phyloP scores from a whole-genome alignment of 2,113 vertebrate species.

The Penelope pileata region DNA sequence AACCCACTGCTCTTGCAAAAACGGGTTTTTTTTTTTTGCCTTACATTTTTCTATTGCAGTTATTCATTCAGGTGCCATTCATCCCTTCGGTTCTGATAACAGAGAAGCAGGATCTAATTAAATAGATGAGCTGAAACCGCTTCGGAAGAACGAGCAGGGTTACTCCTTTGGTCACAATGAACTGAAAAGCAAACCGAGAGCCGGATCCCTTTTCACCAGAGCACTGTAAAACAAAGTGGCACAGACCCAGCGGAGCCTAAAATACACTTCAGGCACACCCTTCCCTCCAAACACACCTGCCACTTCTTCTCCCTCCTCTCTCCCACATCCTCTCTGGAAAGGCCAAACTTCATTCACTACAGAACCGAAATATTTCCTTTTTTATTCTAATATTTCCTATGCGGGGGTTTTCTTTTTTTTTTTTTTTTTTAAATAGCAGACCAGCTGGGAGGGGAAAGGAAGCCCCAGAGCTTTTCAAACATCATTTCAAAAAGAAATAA shows the following conservation, averaged over 20 bases:
- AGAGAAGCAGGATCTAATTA: background rate
- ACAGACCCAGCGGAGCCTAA: slow-evolving; percentile 55
- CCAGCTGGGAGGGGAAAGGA: background rate
- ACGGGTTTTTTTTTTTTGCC: background rate
- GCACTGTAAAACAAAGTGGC: background rate
- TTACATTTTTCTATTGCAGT: slow-evolving; percentile 30
- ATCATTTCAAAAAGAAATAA: background rate
- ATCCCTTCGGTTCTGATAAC: background rate
- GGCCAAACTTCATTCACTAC: slow-evolving; percentile 52
- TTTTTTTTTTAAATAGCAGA: background rate
- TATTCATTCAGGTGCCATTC: slow-evolving; percentile 1
- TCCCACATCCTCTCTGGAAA: slow-evolving; percentile 79
- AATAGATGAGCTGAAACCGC: background rate
- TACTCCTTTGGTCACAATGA: background rate
- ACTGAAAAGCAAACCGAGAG: slow-evolving; percentile 26
- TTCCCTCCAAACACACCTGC: slow-evolving; percentile 81
- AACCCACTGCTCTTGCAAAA: background rate
- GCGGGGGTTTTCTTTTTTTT: too few relatives aligned
- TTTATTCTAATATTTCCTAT: slow-evolving; percentile 88
- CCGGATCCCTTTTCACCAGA: background rate
- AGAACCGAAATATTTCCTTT: slow-evolving; percentile 80
- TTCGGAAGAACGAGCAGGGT: background rate
- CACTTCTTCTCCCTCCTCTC: slow-evolving; percentile 58
- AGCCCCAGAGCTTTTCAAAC: background rate
- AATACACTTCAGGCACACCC: slow-evolving; percentile 57